A percentile compares a stretch with the other conserved stretches of the same genome.
Conservation (phyloP, 2,888 invertebrate genomes). For the Thereva unica region DNA sequence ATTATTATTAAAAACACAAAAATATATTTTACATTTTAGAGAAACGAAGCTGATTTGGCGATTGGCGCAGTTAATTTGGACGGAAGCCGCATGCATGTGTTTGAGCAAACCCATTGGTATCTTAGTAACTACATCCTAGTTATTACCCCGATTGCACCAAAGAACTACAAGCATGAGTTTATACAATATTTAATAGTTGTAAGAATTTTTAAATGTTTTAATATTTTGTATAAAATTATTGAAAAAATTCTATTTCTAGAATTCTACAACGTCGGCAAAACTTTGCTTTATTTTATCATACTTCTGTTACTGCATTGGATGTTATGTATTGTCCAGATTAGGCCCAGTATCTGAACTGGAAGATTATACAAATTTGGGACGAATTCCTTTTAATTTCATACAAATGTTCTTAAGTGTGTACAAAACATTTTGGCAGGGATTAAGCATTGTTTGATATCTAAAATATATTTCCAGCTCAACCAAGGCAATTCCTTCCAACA, state of each 20-base stretch:
- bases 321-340: constrained; percentile 14
- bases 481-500: constrained; percentile 12
- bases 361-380: constrained; percentile 14
- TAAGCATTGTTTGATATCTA: background rate
- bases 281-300: constrained; percentile 19
- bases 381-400: constrained; percentile 13
- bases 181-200: constrained; percentile 16
- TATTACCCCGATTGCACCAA: constrained; percentile 25
- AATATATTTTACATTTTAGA: constrained; percentile 6
- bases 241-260: constrained; percentile 11
- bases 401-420: constrained; percentile 32
- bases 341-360: constrained; percentile 1
- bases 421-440: background rate
- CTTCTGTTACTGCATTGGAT: background rate
- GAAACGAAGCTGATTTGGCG: constrained; percentile 36
- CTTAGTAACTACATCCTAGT: constrained; percentile 34
- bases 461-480: constrained; percentile 29
- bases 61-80: constrained; percentile 38
- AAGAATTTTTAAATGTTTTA: background rate
- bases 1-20: background rate
- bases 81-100: constrained; percentile 9
- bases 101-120: constrained; percentile 37
- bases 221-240: background rate
- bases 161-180: constrained; percentile 5
- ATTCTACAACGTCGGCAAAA: constrained; percentile 24